Evolutionary conservation across 2,888 invertebrate genomes (phyloP).

Genomic region (Tenthredo scrophulariae): DNA sequence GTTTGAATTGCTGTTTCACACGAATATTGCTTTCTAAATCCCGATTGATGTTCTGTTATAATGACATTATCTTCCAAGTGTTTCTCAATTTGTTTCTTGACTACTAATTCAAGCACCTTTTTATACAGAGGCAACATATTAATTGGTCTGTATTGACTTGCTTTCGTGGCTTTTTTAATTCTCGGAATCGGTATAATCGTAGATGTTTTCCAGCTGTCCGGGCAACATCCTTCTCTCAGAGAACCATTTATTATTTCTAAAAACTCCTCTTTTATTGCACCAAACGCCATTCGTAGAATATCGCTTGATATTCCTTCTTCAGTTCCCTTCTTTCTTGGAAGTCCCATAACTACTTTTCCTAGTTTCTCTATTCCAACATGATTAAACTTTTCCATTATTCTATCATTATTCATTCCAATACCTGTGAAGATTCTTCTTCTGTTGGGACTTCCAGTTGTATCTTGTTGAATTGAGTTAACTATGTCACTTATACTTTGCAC

Average conservation of each 20-base stretch:
- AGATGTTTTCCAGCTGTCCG: constrained; percentile 50
- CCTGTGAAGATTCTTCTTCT: not conserved
- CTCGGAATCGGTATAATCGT: constrained; percentile 53
- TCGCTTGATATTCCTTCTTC: constrained; percentile 48
- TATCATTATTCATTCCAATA: not conserved
- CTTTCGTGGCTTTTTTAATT: constrained; percentile 33
- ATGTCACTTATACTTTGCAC: not conserved
- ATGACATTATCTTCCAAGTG: constrained; percentile 23
- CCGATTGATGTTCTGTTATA: constrained; percentile 49
- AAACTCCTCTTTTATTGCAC: constrained; percentile 34
- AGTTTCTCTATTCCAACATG: not conserved
- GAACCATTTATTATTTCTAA: constrained; percentile 46
- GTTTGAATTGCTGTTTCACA: constrained; percentile 52
- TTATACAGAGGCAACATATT: constrained; percentile 52
- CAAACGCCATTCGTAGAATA: constrained; percentile 31
- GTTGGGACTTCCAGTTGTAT: not conserved
- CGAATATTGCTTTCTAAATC: constrained; percentile 32
- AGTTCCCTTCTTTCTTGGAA: constrained; percentile 40
- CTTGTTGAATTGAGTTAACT: not conserved
- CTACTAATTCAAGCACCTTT: constrained; percentile 44
- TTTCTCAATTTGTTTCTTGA: constrained; percentile 27
- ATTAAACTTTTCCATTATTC: not conserved
- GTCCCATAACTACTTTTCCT: not conserved
- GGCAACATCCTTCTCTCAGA: constrained; percentile 30
- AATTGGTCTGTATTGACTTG: constrained; percentile 52